These are phyloP conservation scores for Hydrophis major DNA, from an alignment of 2,797 vertebrate genomes.

Conservation along the genomic window DNA sequence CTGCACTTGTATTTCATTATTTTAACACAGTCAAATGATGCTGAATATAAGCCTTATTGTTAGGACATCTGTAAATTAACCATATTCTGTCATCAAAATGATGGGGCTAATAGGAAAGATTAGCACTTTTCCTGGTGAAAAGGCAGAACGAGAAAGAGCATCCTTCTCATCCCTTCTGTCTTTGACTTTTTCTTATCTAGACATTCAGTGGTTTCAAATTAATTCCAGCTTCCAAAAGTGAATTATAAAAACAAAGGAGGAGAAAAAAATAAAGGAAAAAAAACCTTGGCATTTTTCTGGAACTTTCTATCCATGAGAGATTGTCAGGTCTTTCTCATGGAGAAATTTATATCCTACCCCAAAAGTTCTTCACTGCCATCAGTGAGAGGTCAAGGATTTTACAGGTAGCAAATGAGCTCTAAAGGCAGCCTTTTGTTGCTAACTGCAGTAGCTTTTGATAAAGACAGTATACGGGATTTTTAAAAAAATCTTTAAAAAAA, in stretches of 20 bases:
- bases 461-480: not conserved
- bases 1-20: not conserved
- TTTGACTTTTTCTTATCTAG: not conserved
- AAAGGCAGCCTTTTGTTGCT: not conserved
- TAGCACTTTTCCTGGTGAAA: not conserved
- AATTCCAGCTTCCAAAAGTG: not conserved
- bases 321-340: not conserved
- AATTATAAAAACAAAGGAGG: not conserved
- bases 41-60: not conserved
- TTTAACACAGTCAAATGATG: not conserved
- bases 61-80: not conserved
- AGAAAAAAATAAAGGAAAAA: not conserved
- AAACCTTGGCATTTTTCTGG: not conserved
- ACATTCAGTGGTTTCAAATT: not conserved
- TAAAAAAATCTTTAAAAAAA: not conserved
- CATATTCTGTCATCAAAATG: not conserved
- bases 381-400: not conserved
- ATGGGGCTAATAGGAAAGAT: not conserved
- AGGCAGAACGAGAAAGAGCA: not conserved
- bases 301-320: not conserved
- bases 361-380: not conserved
- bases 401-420: not conserved
- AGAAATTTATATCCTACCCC: not conserved
- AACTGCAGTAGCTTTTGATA: not conserved
- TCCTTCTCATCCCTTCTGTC: not conserved